Base-by-base conservation (phyloP, 2,113 vertebrate genomes). In the Saccopteryx bilineata region DNA sequence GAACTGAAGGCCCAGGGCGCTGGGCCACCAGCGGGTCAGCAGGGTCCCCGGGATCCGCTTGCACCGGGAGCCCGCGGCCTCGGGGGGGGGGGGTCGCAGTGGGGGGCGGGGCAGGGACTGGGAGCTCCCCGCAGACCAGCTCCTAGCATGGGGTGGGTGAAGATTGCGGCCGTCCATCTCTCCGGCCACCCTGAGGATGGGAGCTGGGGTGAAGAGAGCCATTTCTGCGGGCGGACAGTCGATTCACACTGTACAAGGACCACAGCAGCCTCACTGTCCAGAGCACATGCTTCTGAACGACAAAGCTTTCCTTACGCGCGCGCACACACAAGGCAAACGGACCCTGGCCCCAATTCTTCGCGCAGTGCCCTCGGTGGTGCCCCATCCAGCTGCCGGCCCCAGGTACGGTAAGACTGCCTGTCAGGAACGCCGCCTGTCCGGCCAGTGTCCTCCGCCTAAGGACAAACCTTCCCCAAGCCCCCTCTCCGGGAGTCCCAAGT, bases 251-350 rank as follows among this genome's bases (percentile, higher is more conserved):
- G 10, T 23, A 31, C 81, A 50, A 26, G 21, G 87, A 26, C 65
- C 56, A 10, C 0, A 60, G n/a, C 10, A 63, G 72, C 18, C 4
- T n/a, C 69, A 48, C 23, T 13, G 87, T 46, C 28, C 52, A 33
- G 24, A 31, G 76, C 91, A 90, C 78, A 48, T 33, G 63, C 58
- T 87, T 95, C 46, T 52, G 60, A 75, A 94, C 74, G 79, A 61
- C 72, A 56, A 66, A 19, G 91, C 66, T 87, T 61, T 79, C 48
- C 61, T 4, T 7, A 3, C 9, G 24, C 7, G 54, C 65, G 23
- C 60, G 33, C 33, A n/a, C 92, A 33, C 10, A n/a, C n/a, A n/a
- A n/a, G 24, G 31, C 60, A 90, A n/a, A 71, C 23, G 15, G 75
- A 84, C 83, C 48, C 79, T 24, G 46, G 72, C 61, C 2, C 21